These are phyloP conservation scores for Bombus consobrinus DNA, from an alignment of 1,140 invertebrate species.

Conservation along the genomic window DNA sequence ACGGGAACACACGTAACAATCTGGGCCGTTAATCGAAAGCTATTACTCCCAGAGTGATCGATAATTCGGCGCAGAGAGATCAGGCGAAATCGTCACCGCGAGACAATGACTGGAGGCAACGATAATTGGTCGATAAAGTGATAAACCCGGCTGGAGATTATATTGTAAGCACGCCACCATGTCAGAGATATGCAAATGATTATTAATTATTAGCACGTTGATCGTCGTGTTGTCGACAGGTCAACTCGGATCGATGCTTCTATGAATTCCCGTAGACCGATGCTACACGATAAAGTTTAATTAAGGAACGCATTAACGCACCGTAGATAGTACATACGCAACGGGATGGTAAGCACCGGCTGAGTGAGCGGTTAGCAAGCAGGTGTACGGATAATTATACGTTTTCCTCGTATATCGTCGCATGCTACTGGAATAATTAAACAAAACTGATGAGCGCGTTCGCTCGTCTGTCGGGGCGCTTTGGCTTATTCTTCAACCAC, in stretches of 20 bases:
- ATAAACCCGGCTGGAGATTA: slow-evolving; percentile 54
- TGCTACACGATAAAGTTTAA: slow-evolving; percentile 67
- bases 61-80: neutral
- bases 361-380: slow-evolving; percentile 69
- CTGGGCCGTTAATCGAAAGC: neutral
- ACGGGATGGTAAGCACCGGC: slow-evolving; percentile 42
- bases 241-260: slow-evolving; percentile 36
- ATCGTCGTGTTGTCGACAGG: slow-evolving; percentile 59
- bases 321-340: slow-evolving; percentile 28
- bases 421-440: slow-evolving; percentile 72
- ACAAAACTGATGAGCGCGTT: slow-evolving; percentile 63
- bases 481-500: neutral
- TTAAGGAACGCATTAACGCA: slow-evolving; percentile 70
- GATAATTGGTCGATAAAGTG: slow-evolving; percentile 55
- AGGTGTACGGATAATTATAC: slow-evolving; percentile 74
- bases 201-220: slow-evolving; percentile 67
- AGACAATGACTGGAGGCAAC: slow-evolving; percentile 21
- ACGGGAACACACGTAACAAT: slow-evolving; percentile 29
- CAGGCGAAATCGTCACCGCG: slow-evolving; percentile 20
- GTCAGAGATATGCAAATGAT: slow-evolving; percentile 66
- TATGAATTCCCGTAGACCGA: slow-evolving; percentile 51
- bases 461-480: neutral
- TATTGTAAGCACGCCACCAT: slow-evolving; percentile 50
- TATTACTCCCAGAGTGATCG: slow-evolving; percentile 9
- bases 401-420: slow-evolving; percentile 69